Evolutionary conservation across 2,888 invertebrate species (phyloP).

Genomic region (Drymonia ruficornis): DNA sequence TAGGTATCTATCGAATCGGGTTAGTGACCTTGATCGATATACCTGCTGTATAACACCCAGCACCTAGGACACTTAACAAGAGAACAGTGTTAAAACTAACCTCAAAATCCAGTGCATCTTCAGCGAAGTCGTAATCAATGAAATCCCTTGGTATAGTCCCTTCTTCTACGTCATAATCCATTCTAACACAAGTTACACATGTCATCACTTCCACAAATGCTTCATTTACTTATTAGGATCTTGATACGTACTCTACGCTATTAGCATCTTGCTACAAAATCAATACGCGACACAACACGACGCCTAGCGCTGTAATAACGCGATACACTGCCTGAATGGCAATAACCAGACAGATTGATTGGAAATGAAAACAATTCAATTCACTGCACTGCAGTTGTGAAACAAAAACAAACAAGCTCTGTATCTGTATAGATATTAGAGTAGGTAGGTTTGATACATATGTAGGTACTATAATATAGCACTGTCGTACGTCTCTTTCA

Average conservation of each 20-base stretch:
- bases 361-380: slow-evolving; percentile 7
- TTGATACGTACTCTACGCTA: slow-evolving; percentile 16
- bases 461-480: no score
- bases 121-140: slow-evolving; percentile 75
- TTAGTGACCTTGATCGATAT: no score
- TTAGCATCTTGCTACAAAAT: slow-evolving; percentile 35
- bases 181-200: slow-evolving; percentile 69
- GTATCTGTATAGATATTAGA: not conserved
- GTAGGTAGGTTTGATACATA: not conserved
- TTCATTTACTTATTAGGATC: slow-evolving; percentile 8
- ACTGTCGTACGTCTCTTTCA: slow-evolving; percentile 21
- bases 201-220: slow-evolving; percentile 43
- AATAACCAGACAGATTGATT: not conserved
- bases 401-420: slow-evolving; percentile 24
- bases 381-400: slow-evolving; percentile 10
- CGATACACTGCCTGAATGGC: not conserved
- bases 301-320: not conserved
- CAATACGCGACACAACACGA: slow-evolving; percentile 22
- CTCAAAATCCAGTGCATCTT: slow-evolving; percentile 80
- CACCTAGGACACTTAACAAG: no score
- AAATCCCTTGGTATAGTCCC: slow-evolving; percentile 69
- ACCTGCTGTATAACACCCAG: no score
- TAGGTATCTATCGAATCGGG: no score
- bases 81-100: slow-evolving; percentile 51
- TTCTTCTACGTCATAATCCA: slow-evolving; percentile 72